phyloP scores from a whole-genome alignment of 2,797 vertebrate genomes.

The Trichosurus vulpecula region DNA sequence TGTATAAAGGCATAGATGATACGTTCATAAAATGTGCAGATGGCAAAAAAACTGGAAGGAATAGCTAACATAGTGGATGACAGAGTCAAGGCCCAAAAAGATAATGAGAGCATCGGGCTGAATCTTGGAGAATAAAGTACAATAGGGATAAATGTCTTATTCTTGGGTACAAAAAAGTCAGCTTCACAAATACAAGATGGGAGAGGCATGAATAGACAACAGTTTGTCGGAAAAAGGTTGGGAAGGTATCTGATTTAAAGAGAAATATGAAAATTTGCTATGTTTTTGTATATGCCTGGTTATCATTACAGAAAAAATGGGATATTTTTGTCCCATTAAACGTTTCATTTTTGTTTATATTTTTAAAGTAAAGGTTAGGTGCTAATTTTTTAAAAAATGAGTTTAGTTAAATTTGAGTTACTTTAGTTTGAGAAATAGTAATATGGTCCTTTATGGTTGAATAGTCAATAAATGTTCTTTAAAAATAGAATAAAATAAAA shows the following conservation, averaged over 20 bases:
- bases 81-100: neutral
- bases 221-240: neutral
- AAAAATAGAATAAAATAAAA: neutral
- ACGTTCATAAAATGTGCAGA: neutral
- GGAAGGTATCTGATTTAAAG: neutral
- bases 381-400: neutral
- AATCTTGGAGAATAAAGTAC: neutral
- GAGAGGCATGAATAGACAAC: neutral
- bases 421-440: neutral
- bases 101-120: neutral
- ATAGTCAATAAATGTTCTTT: neutral
- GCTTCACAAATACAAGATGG: neutral
- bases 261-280: neutral
- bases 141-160: neutral
- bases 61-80: neutral
- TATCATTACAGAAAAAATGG: neutral
- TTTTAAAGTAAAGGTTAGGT: neutral
- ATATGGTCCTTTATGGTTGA: neutral
- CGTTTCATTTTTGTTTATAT: neutral
- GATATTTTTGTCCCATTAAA: neutral
- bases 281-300: neutral
- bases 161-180: neutral
- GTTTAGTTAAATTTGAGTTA: neutral
- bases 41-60: neutral
- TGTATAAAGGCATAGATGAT: neutral